Evolutionary conservation across 92 coral and sea anemone species (phyloP).

Genomic region (Virgularia gustaviana): DNA sequence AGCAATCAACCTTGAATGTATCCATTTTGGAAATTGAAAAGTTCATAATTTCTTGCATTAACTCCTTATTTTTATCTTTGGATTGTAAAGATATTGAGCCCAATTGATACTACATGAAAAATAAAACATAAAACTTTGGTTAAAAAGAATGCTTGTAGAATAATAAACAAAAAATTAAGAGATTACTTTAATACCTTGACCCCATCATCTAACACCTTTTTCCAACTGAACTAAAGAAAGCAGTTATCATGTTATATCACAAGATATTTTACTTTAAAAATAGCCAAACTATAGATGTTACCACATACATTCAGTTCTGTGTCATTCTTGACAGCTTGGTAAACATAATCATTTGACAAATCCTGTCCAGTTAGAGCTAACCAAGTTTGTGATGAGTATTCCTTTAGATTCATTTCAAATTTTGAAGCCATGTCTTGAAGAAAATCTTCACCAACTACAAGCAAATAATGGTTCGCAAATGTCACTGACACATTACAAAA

Average conservation of each 20-base stretch:
- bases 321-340: slow-evolving; percentile 48
- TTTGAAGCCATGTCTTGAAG: slow-evolving; percentile 60
- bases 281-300: neutral
- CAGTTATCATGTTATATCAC: too few relatives aligned
- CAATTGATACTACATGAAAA: slow-evolving; percentile 86
- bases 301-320: neutral
- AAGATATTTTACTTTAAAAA: neutral
- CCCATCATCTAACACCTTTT: slow-evolving; percentile 76
- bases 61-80: slow-evolving; percentile 32
- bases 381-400: slow-evolving; percentile 58
- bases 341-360: slow-evolving; percentile 52
- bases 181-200: slow-evolving; percentile 53
- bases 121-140: neutral
- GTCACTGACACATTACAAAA: neutral
- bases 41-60: slow-evolving; percentile 58
- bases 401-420: slow-evolving; percentile 63
- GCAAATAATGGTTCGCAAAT: neutral
- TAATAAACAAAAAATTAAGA: neutral
- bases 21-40: slow-evolving; percentile 66
- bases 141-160: neutral
- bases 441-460: slow-evolving; percentile 48
- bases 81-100: slow-evolving; percentile 60
- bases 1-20: slow-evolving; percentile 57
- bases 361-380: slow-evolving; percentile 64
- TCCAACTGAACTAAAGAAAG: slow-evolving; percentile 72